Evolutionary conservation across 1,140 invertebrate species (phyloP).

Genomic region (Nasonia longicornis): DNA sequence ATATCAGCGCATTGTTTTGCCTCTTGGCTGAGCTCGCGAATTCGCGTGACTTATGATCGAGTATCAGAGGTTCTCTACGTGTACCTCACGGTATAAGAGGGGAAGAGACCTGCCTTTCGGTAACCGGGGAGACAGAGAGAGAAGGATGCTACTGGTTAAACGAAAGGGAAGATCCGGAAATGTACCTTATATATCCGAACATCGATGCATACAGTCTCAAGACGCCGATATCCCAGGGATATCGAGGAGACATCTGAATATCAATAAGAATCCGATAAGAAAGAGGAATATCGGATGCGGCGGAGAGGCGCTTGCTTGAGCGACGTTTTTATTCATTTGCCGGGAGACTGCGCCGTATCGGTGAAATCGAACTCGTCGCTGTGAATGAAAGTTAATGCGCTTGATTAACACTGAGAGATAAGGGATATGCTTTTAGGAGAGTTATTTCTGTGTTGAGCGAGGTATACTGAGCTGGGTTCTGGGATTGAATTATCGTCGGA

Average conservation of each 20-base stretch:
- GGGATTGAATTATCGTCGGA: background rate
- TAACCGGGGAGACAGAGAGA: constrained; percentile 20
- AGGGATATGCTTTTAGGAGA: background rate
- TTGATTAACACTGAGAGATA: constrained; percentile 7
- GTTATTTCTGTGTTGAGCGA: background rate
- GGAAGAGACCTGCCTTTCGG: background rate
- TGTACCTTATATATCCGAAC: background rate
- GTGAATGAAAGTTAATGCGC: background rate
- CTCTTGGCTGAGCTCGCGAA: background rate
- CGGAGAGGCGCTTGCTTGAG: background rate
- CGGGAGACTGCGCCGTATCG: background rate
- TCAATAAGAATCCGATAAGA: constrained; percentile 28
- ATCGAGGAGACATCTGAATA: constrained; percentile 31
- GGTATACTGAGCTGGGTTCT: background rate
- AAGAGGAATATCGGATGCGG: constrained; percentile 14
- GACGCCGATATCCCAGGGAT: background rate
- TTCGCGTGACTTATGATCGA: constrained; percentile 31
- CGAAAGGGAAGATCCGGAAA: background rate
- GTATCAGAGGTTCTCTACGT: background rate
- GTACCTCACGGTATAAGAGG: too few relatives aligned
- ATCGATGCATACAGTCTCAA: background rate
- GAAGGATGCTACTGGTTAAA: background rate
- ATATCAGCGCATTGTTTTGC: background rate
- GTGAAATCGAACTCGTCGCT: background rate
- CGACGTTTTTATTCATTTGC: constrained; percentile 24